Evolutionary conservation across 2,113 vertebrate species (phyloP).

Genomic region (Cyanoliseus patagonus): DNA sequence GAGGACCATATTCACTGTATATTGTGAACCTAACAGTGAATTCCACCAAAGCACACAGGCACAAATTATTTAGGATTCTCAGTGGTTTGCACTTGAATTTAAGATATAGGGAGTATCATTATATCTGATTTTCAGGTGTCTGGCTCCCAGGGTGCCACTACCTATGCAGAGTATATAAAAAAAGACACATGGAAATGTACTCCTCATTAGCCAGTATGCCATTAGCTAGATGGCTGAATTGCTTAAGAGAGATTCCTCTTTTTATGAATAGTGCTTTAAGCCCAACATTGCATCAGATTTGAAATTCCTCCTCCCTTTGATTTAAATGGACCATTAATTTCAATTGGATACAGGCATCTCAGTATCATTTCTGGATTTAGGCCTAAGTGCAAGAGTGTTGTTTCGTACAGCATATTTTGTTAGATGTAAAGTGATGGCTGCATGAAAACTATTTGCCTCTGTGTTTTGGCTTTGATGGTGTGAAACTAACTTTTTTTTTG

Average conservation of each 20-base stretch:
- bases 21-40: background rate
- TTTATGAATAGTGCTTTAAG: background rate
- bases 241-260: background rate
- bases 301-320: background rate
- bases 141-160: background rate
- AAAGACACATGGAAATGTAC: background rate
- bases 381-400: background rate
- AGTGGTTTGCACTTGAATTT: background rate
- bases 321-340: slow-evolving; percentile 15
- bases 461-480: background rate
- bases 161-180: background rate
- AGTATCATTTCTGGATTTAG: background rate
- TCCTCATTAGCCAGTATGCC: background rate
- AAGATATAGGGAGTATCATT: background rate
- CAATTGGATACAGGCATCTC: background rate
- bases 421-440: background rate
- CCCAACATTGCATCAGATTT: background rate
- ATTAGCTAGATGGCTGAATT: background rate
- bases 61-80: background rate
- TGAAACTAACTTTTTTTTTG: background rate
- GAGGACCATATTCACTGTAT: background rate
- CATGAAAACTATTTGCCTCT: background rate
- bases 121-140: background rate
- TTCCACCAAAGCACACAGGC: background rate
- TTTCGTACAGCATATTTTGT: background rate